Conservation (phyloP, 2,113 vertebrate genomes). For the Calypte anna region DNA sequence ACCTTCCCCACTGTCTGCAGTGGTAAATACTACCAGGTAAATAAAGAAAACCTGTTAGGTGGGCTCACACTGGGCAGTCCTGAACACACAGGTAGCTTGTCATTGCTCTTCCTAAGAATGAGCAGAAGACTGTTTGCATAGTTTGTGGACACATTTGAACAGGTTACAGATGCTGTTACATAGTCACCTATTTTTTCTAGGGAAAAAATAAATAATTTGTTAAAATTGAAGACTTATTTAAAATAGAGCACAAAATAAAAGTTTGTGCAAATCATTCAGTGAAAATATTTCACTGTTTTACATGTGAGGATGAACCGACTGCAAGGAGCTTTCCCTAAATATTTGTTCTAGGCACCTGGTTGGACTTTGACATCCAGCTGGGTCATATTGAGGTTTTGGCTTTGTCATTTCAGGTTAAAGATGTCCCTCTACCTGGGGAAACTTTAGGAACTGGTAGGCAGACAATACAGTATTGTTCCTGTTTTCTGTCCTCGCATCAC, state of each 20-base stretch:
- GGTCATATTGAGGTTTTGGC: background rate
- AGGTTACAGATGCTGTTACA: background rate
- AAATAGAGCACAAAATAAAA: background rate
- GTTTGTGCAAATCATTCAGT: background rate
- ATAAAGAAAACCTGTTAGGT: background rate
- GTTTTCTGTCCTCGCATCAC: background rate
- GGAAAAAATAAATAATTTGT: background rate
- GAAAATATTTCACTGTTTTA: background rate
- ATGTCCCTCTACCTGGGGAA: background rate
- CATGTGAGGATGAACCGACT: background rate
- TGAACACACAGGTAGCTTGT: background rate
- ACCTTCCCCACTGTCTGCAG: background rate
- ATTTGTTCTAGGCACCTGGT: background rate
- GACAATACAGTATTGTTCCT: slow-evolving; percentile 9
- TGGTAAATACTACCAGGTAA: background rate
- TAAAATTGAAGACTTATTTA: background rate
- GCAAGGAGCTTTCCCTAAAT: background rate
- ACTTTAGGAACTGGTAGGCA: background rate
- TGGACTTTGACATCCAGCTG: background rate
- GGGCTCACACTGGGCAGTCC: background rate
- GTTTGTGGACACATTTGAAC: rapidly evolving
- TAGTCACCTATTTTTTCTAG: background rate
- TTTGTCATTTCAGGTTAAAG: background rate
- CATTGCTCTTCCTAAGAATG: rapidly evolving
- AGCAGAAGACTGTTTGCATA: background rate